A percentile compares a stretch with the other conserved stretches of the same genome.
phyloP scores from a whole-genome alignment of 37 sponge, comb jelly and placozoan genomes.

The Crambe crambe region DNA sequence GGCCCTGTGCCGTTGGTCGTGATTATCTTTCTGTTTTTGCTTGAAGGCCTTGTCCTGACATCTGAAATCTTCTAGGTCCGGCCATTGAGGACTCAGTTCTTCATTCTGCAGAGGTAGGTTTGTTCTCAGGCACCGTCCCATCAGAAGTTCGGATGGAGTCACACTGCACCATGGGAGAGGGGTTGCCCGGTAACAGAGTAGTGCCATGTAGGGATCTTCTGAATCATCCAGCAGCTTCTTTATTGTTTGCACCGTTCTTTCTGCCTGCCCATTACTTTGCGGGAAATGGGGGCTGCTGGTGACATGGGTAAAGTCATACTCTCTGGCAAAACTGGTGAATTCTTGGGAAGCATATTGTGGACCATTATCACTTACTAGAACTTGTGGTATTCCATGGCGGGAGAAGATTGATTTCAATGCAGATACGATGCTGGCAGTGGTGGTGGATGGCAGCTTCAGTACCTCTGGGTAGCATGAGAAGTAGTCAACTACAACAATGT shows the following conservation, averaged over 20 bases:
- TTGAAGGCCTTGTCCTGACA: neutral
- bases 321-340: neutral
- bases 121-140: slow-evolving; percentile 45
- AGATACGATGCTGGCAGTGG: neutral
- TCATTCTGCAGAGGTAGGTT: neutral
- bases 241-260: neutral
- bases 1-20: neutral
- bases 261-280: too few relatives aligned
- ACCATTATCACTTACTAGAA: neutral
- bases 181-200: slow-evolving; percentile 31
- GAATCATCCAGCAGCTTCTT: neutral
- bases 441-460: slow-evolving; percentile 21
- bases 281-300: too few relatives aligned
- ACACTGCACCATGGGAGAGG: slow-evolving; percentile 53
- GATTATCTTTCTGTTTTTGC: neutral
- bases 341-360: slow-evolving; percentile 11
- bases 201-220: neutral
- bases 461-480: slow-evolving; percentile 36
- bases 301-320: too few relatives aligned
- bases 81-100: slow-evolving; percentile 37
- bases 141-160: slow-evolving; percentile 51
- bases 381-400: slow-evolving; percentile 1
- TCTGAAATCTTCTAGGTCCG: slow-evolving; percentile 26
- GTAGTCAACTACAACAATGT: slow-evolving; percentile 31
- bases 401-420: too few relatives aligned